Evolutionary conservation across 2,797 vertebrate species (phyloP).

Genomic region (Buceros bicornis): DNA sequence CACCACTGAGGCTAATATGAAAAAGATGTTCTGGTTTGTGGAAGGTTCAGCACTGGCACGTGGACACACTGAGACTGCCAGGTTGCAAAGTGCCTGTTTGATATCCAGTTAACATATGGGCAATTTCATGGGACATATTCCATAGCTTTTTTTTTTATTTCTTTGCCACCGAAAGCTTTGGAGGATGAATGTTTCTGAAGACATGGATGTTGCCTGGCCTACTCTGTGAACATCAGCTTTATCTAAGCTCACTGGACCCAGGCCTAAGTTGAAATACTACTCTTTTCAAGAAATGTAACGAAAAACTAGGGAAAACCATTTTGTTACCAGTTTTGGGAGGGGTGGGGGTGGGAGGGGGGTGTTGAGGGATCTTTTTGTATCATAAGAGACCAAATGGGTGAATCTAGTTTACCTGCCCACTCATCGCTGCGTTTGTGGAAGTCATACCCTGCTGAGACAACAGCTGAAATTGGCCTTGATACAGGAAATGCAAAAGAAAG

Average conservation of each 20-base stretch:
- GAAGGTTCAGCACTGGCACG: neutral
- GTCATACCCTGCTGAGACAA: neutral
- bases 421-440: neutral
- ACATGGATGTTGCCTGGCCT: neutral
- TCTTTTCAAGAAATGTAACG: neutral
- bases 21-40: neutral
- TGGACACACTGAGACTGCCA: neutral
- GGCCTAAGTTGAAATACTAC: neutral
- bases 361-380: neutral
- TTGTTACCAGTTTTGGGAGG: neutral
- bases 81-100: neutral
- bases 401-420: neutral
- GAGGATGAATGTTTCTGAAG: neutral
- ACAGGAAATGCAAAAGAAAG: slow-evolving; percentile 13
- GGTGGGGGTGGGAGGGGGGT: fast-evolving
- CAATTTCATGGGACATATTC: fast-evolving
- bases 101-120: neutral
- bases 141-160: neutral
- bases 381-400: neutral
- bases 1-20: neutral
- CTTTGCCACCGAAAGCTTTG: neutral
- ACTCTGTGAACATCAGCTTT: neutral
- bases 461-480: slow-evolving; percentile 1
- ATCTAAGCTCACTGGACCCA: neutral
- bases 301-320: neutral